Evolutionary conservation across 2,888 invertebrate species (phyloP).

Genomic region (Catocala nupta): DNA sequence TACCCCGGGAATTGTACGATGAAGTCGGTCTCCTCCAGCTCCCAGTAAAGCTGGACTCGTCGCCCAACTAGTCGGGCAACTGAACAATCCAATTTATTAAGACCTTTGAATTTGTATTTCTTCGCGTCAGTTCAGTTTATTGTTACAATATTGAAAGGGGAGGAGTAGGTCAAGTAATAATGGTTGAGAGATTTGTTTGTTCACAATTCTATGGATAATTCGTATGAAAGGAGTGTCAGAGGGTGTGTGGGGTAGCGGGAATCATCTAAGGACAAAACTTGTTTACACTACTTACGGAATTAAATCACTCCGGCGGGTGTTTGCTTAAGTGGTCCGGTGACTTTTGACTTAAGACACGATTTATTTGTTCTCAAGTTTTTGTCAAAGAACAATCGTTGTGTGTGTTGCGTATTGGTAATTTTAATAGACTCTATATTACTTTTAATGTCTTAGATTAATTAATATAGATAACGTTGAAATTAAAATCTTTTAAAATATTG

Average conservation of each 20-base stretch:
- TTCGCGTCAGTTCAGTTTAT: slow-evolving; percentile 51
- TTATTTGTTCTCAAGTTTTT: slow-evolving; percentile 29
- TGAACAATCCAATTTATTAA: slow-evolving; percentile 62
- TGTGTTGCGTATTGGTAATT: not conserved
- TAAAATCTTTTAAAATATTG: too few relatives aligned
- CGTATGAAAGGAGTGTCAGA: slow-evolving; percentile 56
- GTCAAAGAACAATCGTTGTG: slow-evolving; percentile 18
- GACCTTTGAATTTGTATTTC: slow-evolving; percentile 65
- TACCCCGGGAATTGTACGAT: slow-evolving; percentile 69
- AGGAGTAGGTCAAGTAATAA: slow-evolving; percentile 52
- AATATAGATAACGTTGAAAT: too few relatives aligned
- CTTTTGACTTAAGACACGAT: slow-evolving; percentile 52
- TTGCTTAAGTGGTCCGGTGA: slow-evolving; percentile 64
- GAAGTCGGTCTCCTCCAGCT: slow-evolving; percentile 70
- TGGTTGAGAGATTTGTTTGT: slow-evolving; percentile 63
- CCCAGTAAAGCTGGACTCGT: slow-evolving; percentile 57
- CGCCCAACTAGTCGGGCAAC: slow-evolving; percentile 53
- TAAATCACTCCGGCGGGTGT: slow-evolving; percentile 76
- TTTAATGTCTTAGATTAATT: too few relatives aligned
- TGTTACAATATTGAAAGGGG: slow-evolving; percentile 44
- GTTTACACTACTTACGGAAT: slow-evolving; percentile 84
- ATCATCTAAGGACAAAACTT: slow-evolving; percentile 71
- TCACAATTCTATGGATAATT: slow-evolving; percentile 63
- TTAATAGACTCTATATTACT: too few relatives aligned
- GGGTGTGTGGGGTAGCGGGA: slow-evolving; percentile 59